phyloP scores from a whole-genome alignment of 2,888 invertebrate genomes.

The Machimus atricapillus region DNA sequence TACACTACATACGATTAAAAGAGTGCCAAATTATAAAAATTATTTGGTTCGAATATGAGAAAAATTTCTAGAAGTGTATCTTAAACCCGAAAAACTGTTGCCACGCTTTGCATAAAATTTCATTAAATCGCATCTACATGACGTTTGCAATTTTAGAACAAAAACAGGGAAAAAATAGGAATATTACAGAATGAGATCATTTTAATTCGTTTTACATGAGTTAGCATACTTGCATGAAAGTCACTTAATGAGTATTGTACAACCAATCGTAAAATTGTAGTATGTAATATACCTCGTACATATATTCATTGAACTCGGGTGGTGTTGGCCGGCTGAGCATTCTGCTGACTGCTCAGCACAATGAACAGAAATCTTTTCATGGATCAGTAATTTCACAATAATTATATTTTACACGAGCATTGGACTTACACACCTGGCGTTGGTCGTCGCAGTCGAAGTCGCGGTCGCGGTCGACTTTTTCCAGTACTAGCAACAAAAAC shows the following conservation, averaged over 20 bases:
- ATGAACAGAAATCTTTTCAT: background rate
- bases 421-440: background rate
- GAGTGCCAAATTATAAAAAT: background rate
- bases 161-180: background rate
- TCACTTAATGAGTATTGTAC: constrained; percentile 20
- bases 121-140: background rate
- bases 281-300: background rate
- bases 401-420: background rate
- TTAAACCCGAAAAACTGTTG: background rate
- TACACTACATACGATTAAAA: background rate
- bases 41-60: background rate
- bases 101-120: background rate
- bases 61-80: background rate
- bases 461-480: background rate
- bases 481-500: background rate
- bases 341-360: background rate
- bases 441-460: background rate
- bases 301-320: constrained; percentile 13
- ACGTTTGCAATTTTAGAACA: constrained; percentile 4
- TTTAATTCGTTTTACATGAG: constrained; percentile 15
- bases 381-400: constrained; percentile 23
- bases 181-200: constrained; percentile 15
- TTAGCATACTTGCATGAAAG: constrained; percentile 25
- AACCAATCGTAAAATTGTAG: constrained; percentile 6
- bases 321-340: constrained; percentile 2